phyloP scores from a whole-genome alignment of 2,797 vertebrate genomes.

The Sandelia bainsii region DNA sequence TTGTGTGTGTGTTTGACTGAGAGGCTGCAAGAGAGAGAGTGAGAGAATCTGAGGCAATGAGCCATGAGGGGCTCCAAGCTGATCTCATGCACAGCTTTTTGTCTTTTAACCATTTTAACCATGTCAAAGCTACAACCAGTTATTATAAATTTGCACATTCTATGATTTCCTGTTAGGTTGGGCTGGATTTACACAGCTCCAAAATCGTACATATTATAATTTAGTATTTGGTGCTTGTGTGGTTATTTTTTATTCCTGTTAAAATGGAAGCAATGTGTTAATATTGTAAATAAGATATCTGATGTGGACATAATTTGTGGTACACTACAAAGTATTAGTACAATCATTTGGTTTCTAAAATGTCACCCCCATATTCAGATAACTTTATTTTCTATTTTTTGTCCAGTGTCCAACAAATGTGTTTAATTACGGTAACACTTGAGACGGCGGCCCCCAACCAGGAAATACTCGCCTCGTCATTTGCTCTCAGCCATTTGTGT shows the following conservation, averaged over 20 bases:
- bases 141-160: conserved; percentile 18
- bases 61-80: neutral
- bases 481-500: neutral
- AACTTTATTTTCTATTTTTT: neutral
- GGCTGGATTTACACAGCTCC: conserved; percentile 40
- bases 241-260: neutral
- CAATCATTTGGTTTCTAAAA: neutral
- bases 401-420: no score
- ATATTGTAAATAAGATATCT: neutral
- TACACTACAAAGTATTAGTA: neutral
- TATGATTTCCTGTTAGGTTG: conserved; percentile 18
- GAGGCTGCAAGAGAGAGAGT: neutral
- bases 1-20: neutral
- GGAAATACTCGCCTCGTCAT: no score
- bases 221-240: neutral
- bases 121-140: conserved; percentile 21
- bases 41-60: neutral
- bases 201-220: neutral
- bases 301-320: neutral
- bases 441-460: neutral
- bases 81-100: conserved; percentile 24
- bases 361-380: neutral
- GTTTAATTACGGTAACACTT: neutral
- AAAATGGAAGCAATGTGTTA: neutral
- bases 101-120: conserved; percentile 25